Evolutionary conservation across 2,113 vertebrate genomes (phyloP).

Genomic region (Phrynosoma platyrhinos): DNA sequence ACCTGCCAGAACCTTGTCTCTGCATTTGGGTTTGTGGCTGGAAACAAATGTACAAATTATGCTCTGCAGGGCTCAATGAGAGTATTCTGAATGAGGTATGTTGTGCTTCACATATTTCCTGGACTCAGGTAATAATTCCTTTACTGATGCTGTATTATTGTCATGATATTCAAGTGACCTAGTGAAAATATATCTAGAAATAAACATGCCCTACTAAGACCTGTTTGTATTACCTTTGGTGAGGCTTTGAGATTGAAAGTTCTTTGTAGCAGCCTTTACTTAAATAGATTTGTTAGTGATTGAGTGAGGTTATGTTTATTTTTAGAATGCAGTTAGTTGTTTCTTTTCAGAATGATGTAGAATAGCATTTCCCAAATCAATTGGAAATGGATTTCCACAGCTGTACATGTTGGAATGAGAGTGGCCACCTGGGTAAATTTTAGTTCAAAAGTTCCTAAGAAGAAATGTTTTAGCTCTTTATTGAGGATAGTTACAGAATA

Average conservation of each 20-base stretch:
- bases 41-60: neutral
- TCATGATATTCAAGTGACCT: slow-evolving; percentile 6
- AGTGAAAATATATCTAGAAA: slow-evolving; percentile 61
- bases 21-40: neutral
- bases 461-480: slow-evolving; percentile 64
- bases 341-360: slow-evolving; percentile 65
- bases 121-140: neutral
- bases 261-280: slow-evolving; percentile 63
- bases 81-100: neutral
- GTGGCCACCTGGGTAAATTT: slow-evolving; percentile 49
- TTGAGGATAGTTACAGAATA: neutral
- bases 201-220: slow-evolving; percentile 68
- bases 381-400: slow-evolving; percentile 44
- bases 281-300: slow-evolving; percentile 69
- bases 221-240: slow-evolving; percentile 65
- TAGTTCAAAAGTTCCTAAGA: slow-evolving; percentile 56
- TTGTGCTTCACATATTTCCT: neutral
- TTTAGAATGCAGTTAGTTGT: slow-evolving; percentile 61
- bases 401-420: slow-evolving; percentile 43
- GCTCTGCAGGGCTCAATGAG: neutral
- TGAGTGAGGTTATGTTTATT: slow-evolving; percentile 66
- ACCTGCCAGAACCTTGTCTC: too few species aligned
- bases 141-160: neutral
- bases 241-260: slow-evolving; percentile 68
- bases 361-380: slow-evolving; percentile 46